Evolutionary conservation across 2,797 vertebrate genomes (phyloP).

Genomic region (Pristis pectinata): DNA sequence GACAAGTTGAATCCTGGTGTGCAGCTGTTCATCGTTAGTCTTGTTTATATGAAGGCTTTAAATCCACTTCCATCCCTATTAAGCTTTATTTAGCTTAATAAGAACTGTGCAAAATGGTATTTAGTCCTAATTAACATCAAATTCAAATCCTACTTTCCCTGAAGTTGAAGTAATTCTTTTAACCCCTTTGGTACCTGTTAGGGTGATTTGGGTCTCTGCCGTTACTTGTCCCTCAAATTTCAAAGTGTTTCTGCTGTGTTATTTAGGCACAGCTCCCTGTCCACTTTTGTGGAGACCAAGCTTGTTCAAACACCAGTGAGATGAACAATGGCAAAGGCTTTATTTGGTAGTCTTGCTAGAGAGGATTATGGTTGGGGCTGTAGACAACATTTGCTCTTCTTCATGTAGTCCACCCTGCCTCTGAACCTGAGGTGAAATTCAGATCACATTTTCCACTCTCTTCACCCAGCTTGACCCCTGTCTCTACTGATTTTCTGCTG

Average conservation of each 20-base stretch:
- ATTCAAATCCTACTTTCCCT: neutral
- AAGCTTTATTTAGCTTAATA: slow-evolving; percentile 19
- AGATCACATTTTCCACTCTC: too few species aligned
- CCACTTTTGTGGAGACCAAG: neutral
- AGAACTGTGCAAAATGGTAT: slow-evolving; percentile 26
- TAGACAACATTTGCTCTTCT: neutral
- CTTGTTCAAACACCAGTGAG: neutral
- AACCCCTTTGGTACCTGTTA: slow-evolving; percentile 41
- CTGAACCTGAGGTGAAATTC: too few species aligned
- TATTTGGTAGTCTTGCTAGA: neutral
- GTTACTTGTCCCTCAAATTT: too few species aligned
- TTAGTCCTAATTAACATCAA: slow-evolving; percentile 24
- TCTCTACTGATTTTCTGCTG: too few species aligned
- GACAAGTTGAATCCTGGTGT: slow-evolving; percentile 46
- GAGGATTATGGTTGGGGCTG: too few species aligned
- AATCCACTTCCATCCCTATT: slow-evolving; percentile 7
- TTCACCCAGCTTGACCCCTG: too few species aligned
- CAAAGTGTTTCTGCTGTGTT: neutral
- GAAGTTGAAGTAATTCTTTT: neutral
- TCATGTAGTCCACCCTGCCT: too few species aligned
- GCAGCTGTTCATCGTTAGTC: slow-evolving; percentile 50
- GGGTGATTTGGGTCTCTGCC: neutral
- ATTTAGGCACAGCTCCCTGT: neutral
- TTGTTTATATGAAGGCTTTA: slow-evolving; percentile 48
- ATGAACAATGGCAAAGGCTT: neutral